These are phyloP conservation scores for Cheilosia scutellata DNA, from an alignment of 2,888 invertebrate species.

Conservation along the genomic window DNA sequence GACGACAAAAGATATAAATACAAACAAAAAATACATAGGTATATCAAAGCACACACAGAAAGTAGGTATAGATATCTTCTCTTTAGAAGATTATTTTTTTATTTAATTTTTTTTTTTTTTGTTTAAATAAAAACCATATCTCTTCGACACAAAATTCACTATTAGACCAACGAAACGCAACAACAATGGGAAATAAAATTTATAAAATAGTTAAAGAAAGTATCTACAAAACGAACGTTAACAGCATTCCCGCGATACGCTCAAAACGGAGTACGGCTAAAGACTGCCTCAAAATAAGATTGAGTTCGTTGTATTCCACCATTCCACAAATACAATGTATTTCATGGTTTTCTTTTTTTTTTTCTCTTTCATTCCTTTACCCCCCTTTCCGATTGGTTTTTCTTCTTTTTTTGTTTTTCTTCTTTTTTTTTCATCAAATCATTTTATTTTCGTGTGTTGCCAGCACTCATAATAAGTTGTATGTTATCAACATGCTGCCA, in stretches of 20 bases:
- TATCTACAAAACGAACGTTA: constrained; percentile 74
- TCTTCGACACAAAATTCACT: constrained; percentile 6
- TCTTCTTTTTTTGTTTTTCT: constrained; percentile 2
- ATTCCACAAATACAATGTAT: constrained; percentile 77
- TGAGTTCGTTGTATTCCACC: constrained; percentile 83
- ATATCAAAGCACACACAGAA: constrained; percentile 12
- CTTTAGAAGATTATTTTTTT: neutral
- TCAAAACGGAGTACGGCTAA: constrained; percentile 84
- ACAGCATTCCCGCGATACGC: constrained; percentile 83
- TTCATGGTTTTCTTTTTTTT: constrained; percentile 52
- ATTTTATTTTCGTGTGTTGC: constrained; percentile 60
- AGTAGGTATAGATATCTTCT: neutral
- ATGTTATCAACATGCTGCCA: constrained; percentile 75
- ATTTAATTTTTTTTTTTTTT: neutral
- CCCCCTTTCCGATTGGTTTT: constrained; percentile 36
- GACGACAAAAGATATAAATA: constrained; percentile 25
- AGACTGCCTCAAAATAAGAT: constrained; percentile 85
- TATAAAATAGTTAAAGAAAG: constrained; percentile 71
- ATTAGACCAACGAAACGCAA: constrained; percentile 35
- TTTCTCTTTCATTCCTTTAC: constrained; percentile 19
- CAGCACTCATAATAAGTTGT: constrained; percentile 50
- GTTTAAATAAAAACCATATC: neutral
- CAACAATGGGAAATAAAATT: constrained; percentile 60
- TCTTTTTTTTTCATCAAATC: constrained; percentile 20
- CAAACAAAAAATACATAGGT: neutral